These are phyloP conservation scores for Numenius phaeopus DNA, from an alignment of 2,797 vertebrate species.

Conservation along the genomic window DNA sequence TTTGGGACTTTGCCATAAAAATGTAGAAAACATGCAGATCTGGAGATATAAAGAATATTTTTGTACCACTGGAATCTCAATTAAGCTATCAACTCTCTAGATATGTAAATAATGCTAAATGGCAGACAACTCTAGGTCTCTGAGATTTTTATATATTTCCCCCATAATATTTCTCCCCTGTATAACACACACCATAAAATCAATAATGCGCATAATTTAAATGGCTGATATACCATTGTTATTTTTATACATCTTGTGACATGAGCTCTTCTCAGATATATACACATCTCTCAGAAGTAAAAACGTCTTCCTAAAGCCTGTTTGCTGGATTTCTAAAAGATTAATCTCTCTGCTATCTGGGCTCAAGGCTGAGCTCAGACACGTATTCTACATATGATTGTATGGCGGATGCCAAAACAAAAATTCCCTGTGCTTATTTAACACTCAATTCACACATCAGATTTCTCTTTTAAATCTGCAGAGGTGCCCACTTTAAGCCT, in stretches of 20 bases:
- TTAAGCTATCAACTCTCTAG: neutral
- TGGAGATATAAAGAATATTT: conserved; percentile 37
- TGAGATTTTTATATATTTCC: neutral
- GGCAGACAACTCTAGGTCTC: neutral
- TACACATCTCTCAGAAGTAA: neutral
- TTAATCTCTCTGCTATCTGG: neutral
- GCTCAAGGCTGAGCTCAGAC: neutral
- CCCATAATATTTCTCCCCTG: neutral
- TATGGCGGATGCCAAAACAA: neutral
- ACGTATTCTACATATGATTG: neutral
- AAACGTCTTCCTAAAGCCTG: neutral
- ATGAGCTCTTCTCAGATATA: neutral
- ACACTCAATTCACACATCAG: neutral
- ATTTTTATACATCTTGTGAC: neutral
- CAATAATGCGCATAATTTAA: neutral
- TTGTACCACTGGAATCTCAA: conserved; percentile 10
- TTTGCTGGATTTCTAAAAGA: neutral
- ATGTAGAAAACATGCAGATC: conserved; percentile 58
- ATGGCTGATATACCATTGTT: neutral
- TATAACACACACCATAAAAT: neutral
- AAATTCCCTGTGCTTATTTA: neutral
- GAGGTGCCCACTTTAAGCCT: neutral
- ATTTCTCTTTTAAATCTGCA: neutral
- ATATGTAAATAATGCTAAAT: conserved; percentile 23
- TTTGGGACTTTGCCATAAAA: conserved; percentile 60